Base-by-base conservation (phyloP, 2,113 vertebrate genomes). In the Chaenogobius annularis region DNA sequence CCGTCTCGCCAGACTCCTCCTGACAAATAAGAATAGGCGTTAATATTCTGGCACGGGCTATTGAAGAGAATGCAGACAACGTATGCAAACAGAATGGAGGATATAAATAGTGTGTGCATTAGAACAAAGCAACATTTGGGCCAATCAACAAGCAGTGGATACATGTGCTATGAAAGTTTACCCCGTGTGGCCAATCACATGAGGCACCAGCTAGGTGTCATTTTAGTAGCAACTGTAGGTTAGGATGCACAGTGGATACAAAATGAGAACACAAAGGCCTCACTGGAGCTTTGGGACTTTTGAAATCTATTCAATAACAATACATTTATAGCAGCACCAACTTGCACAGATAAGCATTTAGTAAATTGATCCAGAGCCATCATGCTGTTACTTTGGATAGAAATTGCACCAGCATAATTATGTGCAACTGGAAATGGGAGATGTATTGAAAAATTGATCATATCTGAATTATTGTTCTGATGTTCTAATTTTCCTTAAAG, bases 1-100 rank as follows among this genome's bases (percentile, higher is more conserved):
- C 81, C 19, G 87, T 88, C 91, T 92, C 92, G 87, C 87, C 93
- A 83, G 86, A 88, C 92, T 93, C 93, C 91, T 93, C 92, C 93
- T 94, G 48, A 63, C 9, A 75, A 68, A 78, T 26, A 55, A 12
- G 66, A 8, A 74, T 35, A 74, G 31, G 10, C 9, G 61, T 46
- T 44, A 66, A 22, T 23, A 7, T 17, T 40, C 31, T 63, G 59
- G 13, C 31, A 62, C 26, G 7, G 26, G 23, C 7, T 14, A 14
- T 31, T 17, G 7, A 35, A 35, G 12, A 40, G 35, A n/a, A 40
- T 12, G 10, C 5, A 43, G 35, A 40, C 19, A 63, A n/a, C 8
- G 5, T 40, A 40, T 40, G 61, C 35, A n/a, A 31, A 31, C 26
- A 31, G 26, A 31, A 31, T 2, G 17, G 17, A 17, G 35, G 61